Evolutionary conservation across 2,888 invertebrate species (phyloP), one percentile per base, ranked within the genome.

Genomic region (Salticus scenicus): DNA sequence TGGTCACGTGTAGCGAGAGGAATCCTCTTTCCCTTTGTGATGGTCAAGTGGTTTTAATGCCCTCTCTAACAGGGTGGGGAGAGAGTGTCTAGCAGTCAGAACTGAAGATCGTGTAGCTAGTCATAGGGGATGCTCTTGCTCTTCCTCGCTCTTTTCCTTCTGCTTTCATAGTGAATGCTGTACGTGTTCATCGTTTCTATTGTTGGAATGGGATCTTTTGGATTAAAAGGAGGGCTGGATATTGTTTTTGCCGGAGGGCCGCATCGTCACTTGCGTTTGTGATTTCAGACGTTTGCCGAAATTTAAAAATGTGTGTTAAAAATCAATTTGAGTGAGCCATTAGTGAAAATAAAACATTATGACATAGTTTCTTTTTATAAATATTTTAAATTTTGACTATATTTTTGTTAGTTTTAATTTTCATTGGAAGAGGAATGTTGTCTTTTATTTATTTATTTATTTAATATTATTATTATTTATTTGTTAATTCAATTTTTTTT

Each of bases 41-140:
- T 77, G 77, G 83, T 83, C 83, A 77, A 83, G 83, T 77, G 77
- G 72, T 83, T 83, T 83, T 83, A 83, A 83, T 83, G 83, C 77
- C 73, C 83, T 71, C 83, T 64, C 41, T 75, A 70, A 42, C 20
- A 12, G 41, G 51, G 73, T 51, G 69, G 73, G 24, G 78, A 70
- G 72, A 33, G 66, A 24, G 33, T 63, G 70, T 14, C 24, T 33
- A 66, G 80, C 67, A 33, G 33, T 24, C 33, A 20, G 33, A 31
- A 20, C 33, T 24, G 24, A 24, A 57, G 57, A 57, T 57, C 57
- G 24, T 57, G 57, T 20, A n/a, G 17, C 24, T n/a, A 41, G n/a
- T 70, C 24, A 14, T 70, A n/a, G 30, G 41, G 57, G 24, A 33
- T 42, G 20, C 57, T 66, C 28, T 30, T 31, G 14, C 42, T 66